A percentile compares a stretch with the other conserved stretches of the same genome.
These are phyloP conservation scores for Phenacoccus solenopsis DNA, from an alignment of 1,140 invertebrate genomes.

Conservation along the genomic window DNA sequence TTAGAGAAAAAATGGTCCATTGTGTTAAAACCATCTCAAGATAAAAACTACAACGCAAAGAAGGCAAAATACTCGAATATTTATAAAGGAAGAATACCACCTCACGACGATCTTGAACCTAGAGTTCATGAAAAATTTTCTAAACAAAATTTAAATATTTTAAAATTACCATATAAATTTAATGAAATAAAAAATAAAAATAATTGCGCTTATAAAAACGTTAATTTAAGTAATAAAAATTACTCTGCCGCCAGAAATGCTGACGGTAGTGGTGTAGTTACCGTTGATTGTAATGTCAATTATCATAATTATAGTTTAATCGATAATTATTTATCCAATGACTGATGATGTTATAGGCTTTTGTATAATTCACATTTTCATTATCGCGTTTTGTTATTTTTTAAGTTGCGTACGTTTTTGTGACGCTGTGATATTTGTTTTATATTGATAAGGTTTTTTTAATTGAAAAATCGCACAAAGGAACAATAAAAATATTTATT, in stretches of 20 bases:
- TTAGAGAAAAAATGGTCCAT: neutral
- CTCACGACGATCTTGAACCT: neutral
- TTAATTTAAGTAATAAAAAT: neutral
- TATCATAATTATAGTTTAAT: neutral
- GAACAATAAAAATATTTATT: too few relatives aligned
- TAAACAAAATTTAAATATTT: conserved; percentile 11
- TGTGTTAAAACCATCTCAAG: neutral
- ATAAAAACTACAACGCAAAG: neutral
- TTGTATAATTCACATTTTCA: neutral
- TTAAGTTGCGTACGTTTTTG: neutral
- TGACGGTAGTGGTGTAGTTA: neutral
- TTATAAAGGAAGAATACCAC: neutral
- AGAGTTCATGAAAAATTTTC: neutral
- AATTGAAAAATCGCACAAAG: too few relatives aligned
- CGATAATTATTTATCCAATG: neutral
- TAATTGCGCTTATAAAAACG: neutral
- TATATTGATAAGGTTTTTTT: neutral
- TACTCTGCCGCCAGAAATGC: neutral
- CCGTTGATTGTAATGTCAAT: neutral
- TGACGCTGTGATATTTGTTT: neutral
- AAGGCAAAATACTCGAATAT: neutral
- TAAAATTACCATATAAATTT: conserved; percentile 12
- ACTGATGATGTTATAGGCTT: neutral
- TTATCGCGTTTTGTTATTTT: neutral
- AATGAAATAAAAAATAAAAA: conserved; percentile 4